A percentile compares a stretch with the other conserved stretches of the same genome.
Evolutionary conservation across 2,888 invertebrate species (phyloP).

Genomic region (Rhagonycha fulva): DNA sequence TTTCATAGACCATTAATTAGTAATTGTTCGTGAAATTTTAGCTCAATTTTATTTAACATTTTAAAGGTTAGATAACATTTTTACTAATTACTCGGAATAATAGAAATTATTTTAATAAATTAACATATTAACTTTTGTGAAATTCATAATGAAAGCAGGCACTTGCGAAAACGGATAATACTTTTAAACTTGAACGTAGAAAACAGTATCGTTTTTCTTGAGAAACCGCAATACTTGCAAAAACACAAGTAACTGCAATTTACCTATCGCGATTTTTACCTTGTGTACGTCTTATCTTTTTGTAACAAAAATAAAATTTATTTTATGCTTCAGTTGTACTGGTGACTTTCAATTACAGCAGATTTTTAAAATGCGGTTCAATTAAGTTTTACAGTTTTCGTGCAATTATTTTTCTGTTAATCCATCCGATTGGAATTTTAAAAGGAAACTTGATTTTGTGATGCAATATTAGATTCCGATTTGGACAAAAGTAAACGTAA

Average conservation of each 20-base stretch:
- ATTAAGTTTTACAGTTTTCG: not conserved
- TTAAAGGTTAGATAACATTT: not conserved
- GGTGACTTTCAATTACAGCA: not conserved
- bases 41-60: no score
- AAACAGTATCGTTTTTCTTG: not conserved
- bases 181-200: not conserved
- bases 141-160: not conserved
- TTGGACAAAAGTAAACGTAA: not conserved
- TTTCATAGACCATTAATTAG: no score
- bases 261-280: not conserved
- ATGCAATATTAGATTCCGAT: not conserved
- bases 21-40: no score
- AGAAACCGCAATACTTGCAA: slow-evolving; percentile 2
- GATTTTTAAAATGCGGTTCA: not conserved
- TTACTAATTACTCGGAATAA: not conserved
- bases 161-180: not conserved
- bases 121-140: not conserved
- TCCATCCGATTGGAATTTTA: not conserved
- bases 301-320: not conserved
- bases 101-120: not conserved
- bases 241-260: not conserved
- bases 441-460: not conserved
- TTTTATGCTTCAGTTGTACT: not conserved
- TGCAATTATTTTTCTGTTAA: not conserved
- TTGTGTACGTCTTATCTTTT: not conserved